Base-by-base conservation (phyloP, 1,140 invertebrate genomes). In the Oreohelix idahoensis region DNA sequence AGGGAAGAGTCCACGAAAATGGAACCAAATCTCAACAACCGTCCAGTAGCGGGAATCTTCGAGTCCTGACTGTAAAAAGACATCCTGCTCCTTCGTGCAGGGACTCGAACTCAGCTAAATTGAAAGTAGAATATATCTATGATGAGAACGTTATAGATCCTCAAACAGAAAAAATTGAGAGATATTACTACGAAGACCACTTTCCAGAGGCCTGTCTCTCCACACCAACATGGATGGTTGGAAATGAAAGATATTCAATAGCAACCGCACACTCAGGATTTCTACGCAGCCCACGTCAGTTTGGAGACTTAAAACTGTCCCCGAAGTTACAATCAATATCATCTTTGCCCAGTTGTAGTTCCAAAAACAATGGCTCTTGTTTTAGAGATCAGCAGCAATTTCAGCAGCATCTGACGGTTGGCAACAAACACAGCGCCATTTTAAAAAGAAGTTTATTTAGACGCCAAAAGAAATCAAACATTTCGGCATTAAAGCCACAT, bases 121-220 rank as follows among this genome's bases (percentile, higher is more conserved):
- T 73, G 53, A 88, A 88, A 49, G 86, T 90, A 15, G 90, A 91
- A 81, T 91, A 89, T 53, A 87, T 90, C 69, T 91, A 92, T 66
- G 91, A 92, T 73, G 91, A 91, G 75, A 89, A 87, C 66, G 90
- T 91, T 8, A 83, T 90, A 5, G 91, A 92, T 84, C 86, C 86
- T 15, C 89, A 89, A 69, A 92, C 90, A 15, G 90, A 91, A 83
- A 88, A 89, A 79, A 84, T 91, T 10, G 89, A 91, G 77, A 69
- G 89, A 29, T 91, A 88, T 80, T 90, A 87, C 81, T 90, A 91
- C 78, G 88, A 91, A 77, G 90, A 91, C 39, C 87, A 86, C 73
- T 79, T 84, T 36, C 86, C 86, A 13, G 58, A 84, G 53, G 23
- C 45, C 45, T 85, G 53, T 42, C 51, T 83, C 32, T 51, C 82